Percentiles rank a stretch among this genome's conserved stretches.
Conservation (phyloP, 2,888 invertebrate species). For the Acanthopleura granulata region DNA sequence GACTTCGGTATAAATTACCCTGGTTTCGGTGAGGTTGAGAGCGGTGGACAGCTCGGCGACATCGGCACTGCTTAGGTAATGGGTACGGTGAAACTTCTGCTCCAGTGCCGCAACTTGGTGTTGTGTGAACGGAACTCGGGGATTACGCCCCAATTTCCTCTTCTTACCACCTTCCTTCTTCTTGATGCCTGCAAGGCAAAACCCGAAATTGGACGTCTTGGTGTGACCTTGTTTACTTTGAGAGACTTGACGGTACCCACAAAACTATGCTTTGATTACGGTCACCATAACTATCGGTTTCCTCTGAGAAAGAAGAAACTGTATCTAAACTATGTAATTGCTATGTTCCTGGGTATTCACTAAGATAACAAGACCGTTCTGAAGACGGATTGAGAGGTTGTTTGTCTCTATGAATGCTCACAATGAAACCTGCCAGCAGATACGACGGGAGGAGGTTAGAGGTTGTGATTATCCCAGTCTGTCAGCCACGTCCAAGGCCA, state of each 20-base stretch:
- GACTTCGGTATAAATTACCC: constrained; percentile 47
- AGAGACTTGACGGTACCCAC: too few relatives aligned
- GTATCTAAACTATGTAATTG: background rate
- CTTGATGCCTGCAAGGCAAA: constrained; percentile 45
- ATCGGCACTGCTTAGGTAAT: constrained; percentile 68
- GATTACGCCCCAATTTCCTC: constrained; percentile 66
- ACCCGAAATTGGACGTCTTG: too few relatives aligned
- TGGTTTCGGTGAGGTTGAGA: constrained; percentile 66
- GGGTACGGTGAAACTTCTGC: constrained; percentile 64
- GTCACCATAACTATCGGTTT: background rate
- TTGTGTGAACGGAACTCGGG: constrained; percentile 67
- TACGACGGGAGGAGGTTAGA: background rate
- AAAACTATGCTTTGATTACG: background rate
- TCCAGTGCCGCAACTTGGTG: constrained; percentile 66
- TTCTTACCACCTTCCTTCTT: constrained; percentile 63
- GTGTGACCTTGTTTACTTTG: too few relatives aligned
- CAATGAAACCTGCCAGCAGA: background rate
- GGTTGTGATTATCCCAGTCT: background rate
- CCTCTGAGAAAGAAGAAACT: background rate
- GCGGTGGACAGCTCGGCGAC: constrained; percentile 66
- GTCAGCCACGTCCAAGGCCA: background rate
- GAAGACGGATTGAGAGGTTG: too few relatives aligned
- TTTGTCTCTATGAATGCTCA: background rate
- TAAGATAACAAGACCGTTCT: too few relatives aligned
- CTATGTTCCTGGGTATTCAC: too few relatives aligned